A percentile compares a stretch with the other conserved stretches of the same genome.
phyloP scores from a whole-genome alignment of 2,888 invertebrate species.

The Drosophila paramelanica region DNA sequence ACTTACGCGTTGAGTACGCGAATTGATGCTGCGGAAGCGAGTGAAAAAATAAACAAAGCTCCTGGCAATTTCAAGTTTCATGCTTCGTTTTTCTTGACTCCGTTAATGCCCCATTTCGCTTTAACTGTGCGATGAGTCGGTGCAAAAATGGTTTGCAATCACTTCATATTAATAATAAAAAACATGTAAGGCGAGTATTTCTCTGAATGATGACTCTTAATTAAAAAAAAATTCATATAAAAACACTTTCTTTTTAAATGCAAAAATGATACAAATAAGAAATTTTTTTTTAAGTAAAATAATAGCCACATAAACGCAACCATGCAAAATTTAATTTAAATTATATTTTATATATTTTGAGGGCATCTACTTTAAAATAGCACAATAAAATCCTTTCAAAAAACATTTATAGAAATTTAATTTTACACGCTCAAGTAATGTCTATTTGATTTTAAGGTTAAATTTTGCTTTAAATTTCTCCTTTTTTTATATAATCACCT shows the following conservation, averaged over 20 bases:
- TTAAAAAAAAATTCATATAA: background rate
- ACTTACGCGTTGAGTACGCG: constrained; percentile 17
- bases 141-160: background rate
- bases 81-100: constrained; percentile 10
- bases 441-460: background rate
- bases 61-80: constrained; percentile 40
- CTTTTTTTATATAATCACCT: constrained; percentile 47
- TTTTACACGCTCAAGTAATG: background rate
- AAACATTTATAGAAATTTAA: background rate
- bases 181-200: constrained; percentile 13
- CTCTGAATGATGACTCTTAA: constrained; percentile 5
- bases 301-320: background rate
- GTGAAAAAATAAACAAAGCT: constrained; percentile 25
- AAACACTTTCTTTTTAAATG: background rate
- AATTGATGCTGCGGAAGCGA: constrained; percentile 6
- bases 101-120: constrained; percentile 11
- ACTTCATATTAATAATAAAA: constrained; percentile 14
- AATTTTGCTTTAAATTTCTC: constrained; percentile 8
- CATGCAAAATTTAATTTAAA: background rate
- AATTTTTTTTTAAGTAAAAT: background rate
- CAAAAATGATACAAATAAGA: background rate
- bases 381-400: background rate
- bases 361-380: background rate
- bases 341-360: background rate
- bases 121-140: background rate